Conservation (phyloP, 2,797 vertebrate genomes). For the Leptoclinus maculatus region DNA sequence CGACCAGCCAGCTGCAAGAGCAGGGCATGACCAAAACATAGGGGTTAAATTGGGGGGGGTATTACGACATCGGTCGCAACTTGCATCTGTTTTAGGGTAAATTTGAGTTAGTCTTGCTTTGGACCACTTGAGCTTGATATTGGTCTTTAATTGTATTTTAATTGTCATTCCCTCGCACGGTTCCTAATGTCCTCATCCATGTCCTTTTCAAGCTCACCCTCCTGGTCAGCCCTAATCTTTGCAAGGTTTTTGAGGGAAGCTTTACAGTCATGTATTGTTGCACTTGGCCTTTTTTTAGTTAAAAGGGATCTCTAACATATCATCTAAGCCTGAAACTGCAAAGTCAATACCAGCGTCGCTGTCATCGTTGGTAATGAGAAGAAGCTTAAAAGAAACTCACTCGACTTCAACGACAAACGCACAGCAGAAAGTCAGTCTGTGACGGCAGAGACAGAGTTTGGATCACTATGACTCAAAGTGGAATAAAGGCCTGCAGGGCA, state of each 20-base stretch:
- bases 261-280: neutral
- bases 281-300: neutral
- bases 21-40: neutral
- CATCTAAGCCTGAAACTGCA: neutral
- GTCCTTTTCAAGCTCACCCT: neutral
- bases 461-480: slow-evolving; percentile 36
- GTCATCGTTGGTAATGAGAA: neutral
- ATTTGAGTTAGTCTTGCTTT: neutral
- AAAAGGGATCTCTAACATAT: neutral
- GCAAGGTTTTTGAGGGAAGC: neutral
- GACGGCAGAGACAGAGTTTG: slow-evolving; percentile 21
- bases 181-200: neutral
- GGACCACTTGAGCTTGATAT: neutral
- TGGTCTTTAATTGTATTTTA: neutral
- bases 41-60: neutral
- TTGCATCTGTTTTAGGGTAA: neutral
- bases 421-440: neutral
- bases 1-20: neutral
- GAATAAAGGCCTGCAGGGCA: slow-evolving; percentile 49
- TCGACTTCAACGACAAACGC: neutral
- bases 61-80: neutral
- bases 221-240: neutral
- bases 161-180: neutral
- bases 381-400: neutral
- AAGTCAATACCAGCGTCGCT: neutral